Evolutionary conservation across 2,797 vertebrate species (phyloP).

Genomic region (Gorsachius magnificus): DNA sequence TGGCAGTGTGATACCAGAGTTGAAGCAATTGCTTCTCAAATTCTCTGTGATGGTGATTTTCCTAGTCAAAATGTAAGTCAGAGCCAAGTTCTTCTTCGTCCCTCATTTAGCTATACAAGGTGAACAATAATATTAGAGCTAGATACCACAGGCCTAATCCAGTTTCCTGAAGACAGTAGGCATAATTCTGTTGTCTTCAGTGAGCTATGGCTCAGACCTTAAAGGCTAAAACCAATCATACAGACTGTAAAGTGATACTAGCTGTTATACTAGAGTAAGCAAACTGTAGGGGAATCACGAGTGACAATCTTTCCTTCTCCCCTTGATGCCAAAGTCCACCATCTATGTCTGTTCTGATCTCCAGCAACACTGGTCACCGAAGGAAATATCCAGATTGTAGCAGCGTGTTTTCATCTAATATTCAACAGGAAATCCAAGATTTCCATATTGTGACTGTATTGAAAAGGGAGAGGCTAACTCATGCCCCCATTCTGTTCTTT

Average conservation of each 20-base stretch:
- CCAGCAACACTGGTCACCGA: background rate
- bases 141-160: background rate
- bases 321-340: background rate
- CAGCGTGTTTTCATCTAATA: background rate
- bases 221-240: background rate
- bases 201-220: background rate
- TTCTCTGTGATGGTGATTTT: background rate
- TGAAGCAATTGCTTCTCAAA: background rate
- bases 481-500: background rate
- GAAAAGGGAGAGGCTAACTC: background rate
- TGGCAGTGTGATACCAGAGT: background rate
- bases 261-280: background rate
- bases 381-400: background rate
- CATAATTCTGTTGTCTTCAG: background rate
- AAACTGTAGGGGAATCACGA: background rate
- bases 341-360: background rate
- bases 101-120: background rate
- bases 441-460: background rate
- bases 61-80: background rate
- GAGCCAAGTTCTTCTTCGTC: background rate
- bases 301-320: background rate
- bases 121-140: background rate
- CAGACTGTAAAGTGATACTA: background rate
- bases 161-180: background rate
- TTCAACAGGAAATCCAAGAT: background rate